These are phyloP conservation scores for Echinops telfairi DNA, from an alignment of 2,113 vertebrate species.

Conservation along the genomic window DNA sequence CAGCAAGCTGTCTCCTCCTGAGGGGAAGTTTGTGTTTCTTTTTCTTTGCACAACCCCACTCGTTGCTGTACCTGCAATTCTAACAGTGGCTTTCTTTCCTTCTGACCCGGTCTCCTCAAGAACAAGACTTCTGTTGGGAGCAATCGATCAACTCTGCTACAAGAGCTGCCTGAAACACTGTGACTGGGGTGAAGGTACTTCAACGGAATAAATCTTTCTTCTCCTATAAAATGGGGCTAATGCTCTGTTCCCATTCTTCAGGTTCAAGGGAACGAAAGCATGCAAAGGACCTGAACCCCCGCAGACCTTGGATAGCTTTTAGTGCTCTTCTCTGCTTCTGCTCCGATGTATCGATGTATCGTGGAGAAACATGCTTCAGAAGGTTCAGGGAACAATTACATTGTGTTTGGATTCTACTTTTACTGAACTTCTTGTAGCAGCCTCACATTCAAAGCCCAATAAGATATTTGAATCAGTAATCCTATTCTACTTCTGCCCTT, in stretches of 20 bases:
- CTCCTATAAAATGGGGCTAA: not conserved
- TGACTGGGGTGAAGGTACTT: not conserved
- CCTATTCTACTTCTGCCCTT: not conserved
- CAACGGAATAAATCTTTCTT: not conserved
- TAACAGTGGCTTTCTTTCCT: too few species aligned
- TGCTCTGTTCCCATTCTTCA: not conserved
- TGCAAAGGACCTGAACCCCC: not conserved
- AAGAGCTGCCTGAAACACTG: too few species aligned
- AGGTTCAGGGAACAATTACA: too few species aligned
- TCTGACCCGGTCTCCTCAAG: too few species aligned
- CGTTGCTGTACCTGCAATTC: too few species aligned
- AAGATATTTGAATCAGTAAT: not conserved
- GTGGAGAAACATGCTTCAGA: not conserved
- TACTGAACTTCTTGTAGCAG: too few species aligned
- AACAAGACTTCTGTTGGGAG: too few species aligned
- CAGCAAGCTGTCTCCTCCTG: not conserved
- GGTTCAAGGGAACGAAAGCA: not conserved
- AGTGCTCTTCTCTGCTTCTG: not conserved
- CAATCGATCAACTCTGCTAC: too few species aligned
- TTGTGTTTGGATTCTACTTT: too few species aligned
- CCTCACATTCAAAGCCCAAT: rapidly evolving
- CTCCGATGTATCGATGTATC: not conserved
- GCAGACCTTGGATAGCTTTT: not conserved
- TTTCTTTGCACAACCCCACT: not conserved
- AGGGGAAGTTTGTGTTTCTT: not conserved